Conservation (phyloP, 2,888 invertebrate species). For the Tinea trinotella region DNA sequence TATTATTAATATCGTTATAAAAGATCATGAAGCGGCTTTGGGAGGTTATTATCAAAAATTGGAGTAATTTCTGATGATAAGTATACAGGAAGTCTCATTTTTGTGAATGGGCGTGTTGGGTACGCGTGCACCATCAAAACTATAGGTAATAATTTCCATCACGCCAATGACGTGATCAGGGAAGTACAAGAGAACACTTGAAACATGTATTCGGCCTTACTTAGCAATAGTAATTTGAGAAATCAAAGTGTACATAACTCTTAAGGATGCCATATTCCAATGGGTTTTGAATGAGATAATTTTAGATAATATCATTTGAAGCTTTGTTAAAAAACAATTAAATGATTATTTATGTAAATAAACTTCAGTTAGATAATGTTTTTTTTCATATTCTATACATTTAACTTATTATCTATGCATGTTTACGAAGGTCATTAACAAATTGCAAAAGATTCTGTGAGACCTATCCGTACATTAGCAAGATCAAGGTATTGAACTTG, state of each 20-base stretch:
- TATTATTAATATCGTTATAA: conserved; percentile 6
- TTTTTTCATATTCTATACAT: too few relatives aligned
- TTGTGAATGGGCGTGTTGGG: conserved; percentile 4
- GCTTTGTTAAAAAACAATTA: too few relatives aligned
- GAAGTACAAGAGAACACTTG: conserved; percentile 11
- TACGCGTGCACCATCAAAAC: conserved; percentile 6
- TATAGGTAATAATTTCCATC: conserved; percentile 13
- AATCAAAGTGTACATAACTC: not conserved
- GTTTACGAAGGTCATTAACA: too few relatives aligned
- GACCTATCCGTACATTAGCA: too few relatives aligned
- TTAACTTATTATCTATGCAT: too few relatives aligned
- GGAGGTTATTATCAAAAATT: not conserved
- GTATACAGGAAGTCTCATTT: conserved; percentile 4
- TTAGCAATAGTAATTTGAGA: not conserved
- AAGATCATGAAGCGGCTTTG: not conserved
- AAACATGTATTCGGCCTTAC: conserved; percentile 9
- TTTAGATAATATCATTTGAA: not conserved
- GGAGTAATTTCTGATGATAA: conserved; percentile 10
- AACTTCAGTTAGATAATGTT: too few relatives aligned
- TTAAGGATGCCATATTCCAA: not conserved
- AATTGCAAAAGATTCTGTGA: too few relatives aligned
- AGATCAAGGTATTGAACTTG: not conserved
- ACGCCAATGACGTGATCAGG: conserved; percentile 13
- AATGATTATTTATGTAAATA: too few relatives aligned
- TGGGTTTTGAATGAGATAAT: not conserved